Evolutionary conservation across 2,888 invertebrate species (phyloP).

Genomic region (Venusia cambrica): DNA sequence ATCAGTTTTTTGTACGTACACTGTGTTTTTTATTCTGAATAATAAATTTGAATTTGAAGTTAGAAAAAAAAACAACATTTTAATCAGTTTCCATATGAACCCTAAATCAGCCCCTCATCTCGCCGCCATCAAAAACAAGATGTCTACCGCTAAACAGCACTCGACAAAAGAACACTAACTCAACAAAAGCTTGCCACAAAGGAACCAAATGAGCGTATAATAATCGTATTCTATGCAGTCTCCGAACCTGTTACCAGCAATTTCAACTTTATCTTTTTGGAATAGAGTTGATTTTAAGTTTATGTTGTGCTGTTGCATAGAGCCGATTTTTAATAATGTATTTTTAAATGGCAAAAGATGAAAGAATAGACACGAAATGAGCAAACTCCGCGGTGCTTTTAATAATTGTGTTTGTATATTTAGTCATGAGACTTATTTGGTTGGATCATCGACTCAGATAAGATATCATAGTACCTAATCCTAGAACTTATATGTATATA

Average conservation of each 20-base stretch:
- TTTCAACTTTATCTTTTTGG: slow-evolving; percentile 1
- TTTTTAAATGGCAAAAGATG: slow-evolving; percentile 28
- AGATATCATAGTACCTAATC: too few species aligned
- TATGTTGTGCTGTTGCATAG: slow-evolving; percentile 2
- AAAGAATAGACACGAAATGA: slow-evolving; percentile 33
- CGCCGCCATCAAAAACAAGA: slow-evolving; percentile 53
- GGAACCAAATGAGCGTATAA: slow-evolving; percentile 73
- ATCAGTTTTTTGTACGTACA: too few species aligned
- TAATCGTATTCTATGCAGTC: slow-evolving; percentile 65
- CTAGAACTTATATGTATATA: too few species aligned
- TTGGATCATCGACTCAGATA: too few species aligned
- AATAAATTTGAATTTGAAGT: too few species aligned
- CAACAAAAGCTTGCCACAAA: slow-evolving; percentile 55
- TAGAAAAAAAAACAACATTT: too few species aligned
- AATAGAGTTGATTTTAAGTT: slow-evolving; percentile 2
- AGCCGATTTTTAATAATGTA: slow-evolving; percentile 17
- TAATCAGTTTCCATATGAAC: slow-evolving; percentile 15
- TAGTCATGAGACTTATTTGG: slow-evolving; percentile 3
- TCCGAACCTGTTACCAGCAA: neutral
- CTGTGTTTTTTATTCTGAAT: too few species aligned
- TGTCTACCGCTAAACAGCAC: slow-evolving; percentile 68
- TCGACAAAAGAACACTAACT: slow-evolving; percentile 52
- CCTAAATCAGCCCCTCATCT: slow-evolving; percentile 32
- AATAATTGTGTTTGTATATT: slow-evolving; percentile 10
- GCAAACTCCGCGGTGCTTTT: slow-evolving; percentile 27